Conservation (phyloP, 2,113 vertebrate species). For the Takifugu flavidus region DNA sequence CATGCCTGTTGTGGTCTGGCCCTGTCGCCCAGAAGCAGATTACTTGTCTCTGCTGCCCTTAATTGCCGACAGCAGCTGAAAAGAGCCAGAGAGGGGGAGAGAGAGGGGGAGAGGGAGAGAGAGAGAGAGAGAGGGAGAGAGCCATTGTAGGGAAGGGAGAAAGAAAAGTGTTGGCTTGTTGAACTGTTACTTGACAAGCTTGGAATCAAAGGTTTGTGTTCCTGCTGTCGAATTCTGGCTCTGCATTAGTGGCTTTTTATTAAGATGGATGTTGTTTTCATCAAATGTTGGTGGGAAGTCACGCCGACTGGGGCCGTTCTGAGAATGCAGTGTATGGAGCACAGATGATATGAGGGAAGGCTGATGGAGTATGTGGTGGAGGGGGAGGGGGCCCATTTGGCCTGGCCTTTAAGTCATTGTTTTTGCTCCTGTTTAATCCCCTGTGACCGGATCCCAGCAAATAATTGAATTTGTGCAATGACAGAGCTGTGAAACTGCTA, state of each 20-base stretch:
- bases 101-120: slow-evolving; percentile 47
- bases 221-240: slow-evolving; percentile 54
- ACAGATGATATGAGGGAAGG: slow-evolving; percentile 14
- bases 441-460: slow-evolving; percentile 61
- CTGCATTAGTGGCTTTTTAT: slow-evolving; percentile 43
- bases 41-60: slow-evolving; percentile 78
- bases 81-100: slow-evolving; percentile 52
- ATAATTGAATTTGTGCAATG: slow-evolving; percentile 63
- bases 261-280: slow-evolving; percentile 51
- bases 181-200: slow-evolving; percentile 61
- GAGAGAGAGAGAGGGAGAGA: slow-evolving; percentile 49
- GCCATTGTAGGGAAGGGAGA: slow-evolving; percentile 47
- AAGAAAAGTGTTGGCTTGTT: slow-evolving; percentile 64
- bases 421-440: slow-evolving; percentile 65
- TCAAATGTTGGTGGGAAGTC: slow-evolving; percentile 22
- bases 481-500: slow-evolving; percentile 47
- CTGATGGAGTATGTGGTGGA: slow-evolving; percentile 41
- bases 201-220: slow-evolving; percentile 64
- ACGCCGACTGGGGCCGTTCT: neutral
- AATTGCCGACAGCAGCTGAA: slow-evolving; percentile 78
- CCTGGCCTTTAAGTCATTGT: too few species aligned
- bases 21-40: slow-evolving; percentile 75
- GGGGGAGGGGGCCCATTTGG: neutral
- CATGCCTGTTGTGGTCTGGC: slow-evolving; percentile 70
- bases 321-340: too few species aligned